Base-by-base conservation (phyloP, 2,888 invertebrate species). In the Polymixis lichenea region DNA sequence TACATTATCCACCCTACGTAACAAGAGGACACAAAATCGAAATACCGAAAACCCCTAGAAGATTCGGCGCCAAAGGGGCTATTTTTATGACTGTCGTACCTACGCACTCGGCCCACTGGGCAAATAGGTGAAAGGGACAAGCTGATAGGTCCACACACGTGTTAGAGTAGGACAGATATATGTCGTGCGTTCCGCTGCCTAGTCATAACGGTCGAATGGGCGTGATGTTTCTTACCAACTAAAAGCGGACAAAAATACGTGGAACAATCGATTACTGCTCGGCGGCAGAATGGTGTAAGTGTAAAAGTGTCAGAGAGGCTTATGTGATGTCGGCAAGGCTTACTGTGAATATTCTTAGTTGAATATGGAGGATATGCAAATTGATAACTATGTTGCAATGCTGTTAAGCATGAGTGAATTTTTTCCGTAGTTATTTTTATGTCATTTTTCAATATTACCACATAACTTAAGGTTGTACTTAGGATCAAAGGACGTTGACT, bases 141-240 rank as follows among this genome's bases (percentile, higher is more conserved):
- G 87, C 86, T 90, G 90, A 95, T 94, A 91, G 90, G 89, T 88
- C 89, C 89, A 93, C 94, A 95, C 94, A 94, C 94, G 94, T 94
- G 95, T 92, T 89, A 93, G 95, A 96, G 90, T 87, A 93, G 92
- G 96, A 96, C 90, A 91, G 93, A 90, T 92, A 91, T 94, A 94
- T 93, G 93, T 93, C 91, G 94, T 94, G 93, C 94, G 95, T 95
- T 95, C 93, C 95, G 95, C 93, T 92, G 93, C 93, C 93, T 94
- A 95, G 95, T 95, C 96, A 96, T 96, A 96, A 96, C 96, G 96
- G 96, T 96, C 96, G 96, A 96, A 96, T 96, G 96, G 96, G 96
- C 96, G 96, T 96, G 96, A 96, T 96, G 95, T 95, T 96, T 96
- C 96, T 96, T 96, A 96, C 96, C 95, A 95, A 95, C 95, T 94